Evolutionary conservation across 2,113 vertebrate genomes (phyloP).

Genomic region (Alosa alosa): DNA sequence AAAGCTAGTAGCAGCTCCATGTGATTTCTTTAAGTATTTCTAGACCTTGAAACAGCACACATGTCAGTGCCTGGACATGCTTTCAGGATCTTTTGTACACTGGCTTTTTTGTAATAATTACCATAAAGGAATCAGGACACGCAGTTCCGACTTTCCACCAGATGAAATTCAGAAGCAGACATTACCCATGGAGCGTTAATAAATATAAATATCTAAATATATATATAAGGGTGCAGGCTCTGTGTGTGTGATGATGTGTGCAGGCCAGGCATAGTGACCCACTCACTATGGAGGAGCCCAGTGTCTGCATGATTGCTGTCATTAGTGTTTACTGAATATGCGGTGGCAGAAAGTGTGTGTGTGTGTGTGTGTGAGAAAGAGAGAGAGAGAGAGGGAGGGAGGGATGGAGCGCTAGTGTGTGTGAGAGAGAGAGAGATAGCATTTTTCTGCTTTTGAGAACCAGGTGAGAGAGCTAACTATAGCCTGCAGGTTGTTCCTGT

Average conservation of each 20-base stretch:
- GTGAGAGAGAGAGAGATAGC: background rate
- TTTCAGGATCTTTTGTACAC: background rate
- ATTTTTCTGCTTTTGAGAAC: slow-evolving; percentile 44
- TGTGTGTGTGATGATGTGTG: slow-evolving; percentile 1
- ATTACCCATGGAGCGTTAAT: background rate
- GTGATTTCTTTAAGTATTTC: background rate
- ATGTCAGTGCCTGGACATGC: background rate
- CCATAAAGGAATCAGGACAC: background rate
- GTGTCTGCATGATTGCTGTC: slow-evolving; percentile 41
- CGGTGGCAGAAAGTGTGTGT: slow-evolving; percentile 16
- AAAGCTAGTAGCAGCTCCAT: too few relatives aligned
- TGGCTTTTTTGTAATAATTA: background rate
- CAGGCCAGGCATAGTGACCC: slow-evolving; percentile 14
- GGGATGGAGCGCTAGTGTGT: background rate
- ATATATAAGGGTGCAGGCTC: too few relatives aligned
- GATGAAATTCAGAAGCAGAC: background rate
- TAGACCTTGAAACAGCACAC: background rate
- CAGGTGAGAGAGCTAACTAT: slow-evolving; percentile 66
- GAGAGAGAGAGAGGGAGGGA: slow-evolving; percentile 18
- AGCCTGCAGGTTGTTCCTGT: slow-evolving; percentile 55
- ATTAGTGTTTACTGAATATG: slow-evolving; percentile 35
- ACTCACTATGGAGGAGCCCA: slow-evolving; percentile 40
- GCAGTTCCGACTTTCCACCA: background rate
- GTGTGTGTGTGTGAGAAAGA: background rate
- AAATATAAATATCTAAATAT: too few relatives aligned